Evolutionary conservation across 2,113 vertebrate genomes (phyloP).

Genomic region (Phylloscopus whistleri): DNA sequence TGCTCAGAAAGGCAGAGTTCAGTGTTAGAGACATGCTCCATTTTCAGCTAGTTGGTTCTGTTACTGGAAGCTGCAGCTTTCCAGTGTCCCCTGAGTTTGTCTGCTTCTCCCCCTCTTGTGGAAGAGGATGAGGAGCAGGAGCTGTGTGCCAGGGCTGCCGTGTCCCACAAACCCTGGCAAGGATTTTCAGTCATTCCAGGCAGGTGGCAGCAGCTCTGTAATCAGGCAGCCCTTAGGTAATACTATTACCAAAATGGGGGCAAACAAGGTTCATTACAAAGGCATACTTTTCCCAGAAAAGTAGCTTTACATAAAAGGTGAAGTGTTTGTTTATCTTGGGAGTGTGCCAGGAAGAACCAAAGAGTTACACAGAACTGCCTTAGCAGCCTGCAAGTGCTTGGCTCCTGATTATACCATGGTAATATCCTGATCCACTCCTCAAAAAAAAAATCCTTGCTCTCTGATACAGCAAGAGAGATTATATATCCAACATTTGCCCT

Average conservation of each 20-base stretch:
- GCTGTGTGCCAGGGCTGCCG: not conserved
- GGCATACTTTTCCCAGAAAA: not conserved
- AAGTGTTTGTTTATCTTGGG: not conserved
- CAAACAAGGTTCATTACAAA: not conserved
- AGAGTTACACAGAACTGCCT: not conserved
- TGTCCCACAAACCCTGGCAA: not conserved
- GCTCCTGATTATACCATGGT: not conserved
- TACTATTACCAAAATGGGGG: not conserved
- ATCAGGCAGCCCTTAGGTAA: not conserved
- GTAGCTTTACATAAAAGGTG: not conserved
- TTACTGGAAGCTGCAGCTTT: not conserved
- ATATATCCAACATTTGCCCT: not conserved
- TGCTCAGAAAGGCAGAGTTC: not conserved
- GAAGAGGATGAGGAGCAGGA: not conserved
- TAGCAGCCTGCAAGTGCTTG: not conserved
- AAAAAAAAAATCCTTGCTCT: not conserved
- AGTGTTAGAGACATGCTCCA: not conserved
- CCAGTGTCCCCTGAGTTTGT: not conserved
- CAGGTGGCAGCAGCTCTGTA: not conserved
- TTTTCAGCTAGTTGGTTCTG: not conserved
- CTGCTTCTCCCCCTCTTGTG: not conserved
- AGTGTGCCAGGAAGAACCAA: not conserved
- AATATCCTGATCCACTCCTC: not conserved
- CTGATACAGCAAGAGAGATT: not conserved
- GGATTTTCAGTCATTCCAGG: not conserved